Conservation (phyloP, 2,797 vertebrate genomes). For the Leuciscus waleckii region DNA sequence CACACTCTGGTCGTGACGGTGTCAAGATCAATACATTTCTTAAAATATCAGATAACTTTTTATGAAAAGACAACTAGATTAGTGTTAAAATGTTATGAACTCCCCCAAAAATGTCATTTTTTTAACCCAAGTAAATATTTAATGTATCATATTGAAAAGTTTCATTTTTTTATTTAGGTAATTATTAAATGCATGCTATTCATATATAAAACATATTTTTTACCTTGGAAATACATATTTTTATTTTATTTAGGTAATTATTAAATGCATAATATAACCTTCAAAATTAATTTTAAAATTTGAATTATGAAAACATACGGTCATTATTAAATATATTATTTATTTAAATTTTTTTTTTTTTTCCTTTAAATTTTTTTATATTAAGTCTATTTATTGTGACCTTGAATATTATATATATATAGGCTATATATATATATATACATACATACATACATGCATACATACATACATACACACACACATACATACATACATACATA, state of each 20-base stretch:
- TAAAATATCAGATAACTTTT: background rate
- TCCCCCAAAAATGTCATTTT: background rate
- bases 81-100: background rate
- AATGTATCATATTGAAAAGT: too few relatives aligned
- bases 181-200: background rate
- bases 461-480: too few relatives aligned
- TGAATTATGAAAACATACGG: too few relatives aligned
- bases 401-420: background rate
- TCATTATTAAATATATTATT: background rate
- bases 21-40: background rate
- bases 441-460: too few relatives aligned
- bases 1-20: background rate
- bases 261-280: background rate
- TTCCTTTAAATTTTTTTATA: too few relatives aligned
- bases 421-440: too few relatives aligned
- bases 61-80: background rate
- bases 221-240: background rate
- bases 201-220: background rate
- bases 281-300: background rate
- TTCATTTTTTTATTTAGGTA: background rate
- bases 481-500: too few relatives aligned
- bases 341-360: rapidly evolving
- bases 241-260: background rate
- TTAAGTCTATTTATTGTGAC: too few relatives aligned
- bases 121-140: too few relatives aligned